phyloP scores from a whole-genome alignment of 2,797 vertebrate genomes.

The Enteromius argenteus region DNA sequence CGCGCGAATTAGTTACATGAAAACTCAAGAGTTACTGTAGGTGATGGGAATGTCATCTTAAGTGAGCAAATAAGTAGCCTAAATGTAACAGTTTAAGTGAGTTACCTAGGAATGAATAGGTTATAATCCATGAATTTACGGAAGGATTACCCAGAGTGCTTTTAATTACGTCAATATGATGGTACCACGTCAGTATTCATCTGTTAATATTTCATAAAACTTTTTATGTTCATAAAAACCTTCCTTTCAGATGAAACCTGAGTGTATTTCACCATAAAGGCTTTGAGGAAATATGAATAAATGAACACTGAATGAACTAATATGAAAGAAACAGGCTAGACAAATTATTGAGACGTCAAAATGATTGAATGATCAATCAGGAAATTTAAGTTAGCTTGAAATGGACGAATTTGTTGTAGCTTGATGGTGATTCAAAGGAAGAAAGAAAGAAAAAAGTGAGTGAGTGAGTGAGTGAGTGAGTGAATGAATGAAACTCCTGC shows the following conservation, averaged over 20 bases:
- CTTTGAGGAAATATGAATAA: neutral
- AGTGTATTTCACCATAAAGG: neutral
- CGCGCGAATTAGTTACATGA: neutral
- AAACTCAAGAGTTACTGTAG: neutral
- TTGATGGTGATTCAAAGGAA: neutral
- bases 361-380: neutral
- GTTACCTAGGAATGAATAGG: neutral
- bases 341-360: neutral
- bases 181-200: neutral
- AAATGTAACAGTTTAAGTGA: neutral
- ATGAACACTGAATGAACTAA: neutral
- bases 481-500: constrained; percentile 18
- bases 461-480: neutral
- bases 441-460: neutral
- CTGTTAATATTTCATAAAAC: neutral
- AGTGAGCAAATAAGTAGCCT: neutral
- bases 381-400: neutral
- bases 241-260: neutral
- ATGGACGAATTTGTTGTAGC: neutral
- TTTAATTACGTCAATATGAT: neutral
- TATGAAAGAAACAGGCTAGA: neutral
- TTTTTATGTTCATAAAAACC: too few relatives aligned
- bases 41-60: neutral
- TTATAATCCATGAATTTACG: neutral
- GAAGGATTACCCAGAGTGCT: neutral